Evolutionary conservation across 2,797 vertebrate species (phyloP).

Genomic region (Artibeus jamaicensis): DNA sequence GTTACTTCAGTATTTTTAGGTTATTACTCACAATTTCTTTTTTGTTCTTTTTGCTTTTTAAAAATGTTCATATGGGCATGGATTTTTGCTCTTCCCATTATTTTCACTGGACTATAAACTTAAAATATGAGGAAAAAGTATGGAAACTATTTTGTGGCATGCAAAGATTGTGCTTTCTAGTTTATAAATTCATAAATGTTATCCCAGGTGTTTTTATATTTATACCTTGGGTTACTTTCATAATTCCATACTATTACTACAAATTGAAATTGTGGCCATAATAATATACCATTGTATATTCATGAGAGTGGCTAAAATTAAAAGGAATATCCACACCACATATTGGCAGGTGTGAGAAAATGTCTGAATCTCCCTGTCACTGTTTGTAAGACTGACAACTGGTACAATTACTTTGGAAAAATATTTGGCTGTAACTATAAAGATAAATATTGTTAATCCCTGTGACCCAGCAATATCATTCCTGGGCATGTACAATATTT

Average conservation of each 20-base stretch:
- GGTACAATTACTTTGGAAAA: background rate
- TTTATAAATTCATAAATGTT: background rate
- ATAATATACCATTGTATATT: background rate
- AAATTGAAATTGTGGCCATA: background rate
- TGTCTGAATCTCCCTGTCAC: background rate
- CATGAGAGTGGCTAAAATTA: background rate
- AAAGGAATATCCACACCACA: background rate
- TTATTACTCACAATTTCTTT: conserved; percentile 44
- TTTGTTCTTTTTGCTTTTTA: background rate
- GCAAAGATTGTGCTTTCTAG: background rate
- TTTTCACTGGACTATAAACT: background rate
- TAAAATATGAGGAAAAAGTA: background rate
- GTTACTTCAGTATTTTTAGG: conserved; percentile 43
- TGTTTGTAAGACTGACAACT: background rate
- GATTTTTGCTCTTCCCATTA: background rate
- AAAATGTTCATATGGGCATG: background rate
- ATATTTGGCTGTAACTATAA: background rate
- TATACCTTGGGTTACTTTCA: background rate
- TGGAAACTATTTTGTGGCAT: background rate
- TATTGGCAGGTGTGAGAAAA: background rate
- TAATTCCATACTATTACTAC: background rate
- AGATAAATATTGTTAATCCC: background rate
- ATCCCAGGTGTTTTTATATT: background rate
- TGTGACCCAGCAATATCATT: background rate
- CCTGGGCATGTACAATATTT: background rate